phyloP scores from a whole-genome alignment of 2,113 vertebrate genomes.

The Perca schrenkii region DNA sequence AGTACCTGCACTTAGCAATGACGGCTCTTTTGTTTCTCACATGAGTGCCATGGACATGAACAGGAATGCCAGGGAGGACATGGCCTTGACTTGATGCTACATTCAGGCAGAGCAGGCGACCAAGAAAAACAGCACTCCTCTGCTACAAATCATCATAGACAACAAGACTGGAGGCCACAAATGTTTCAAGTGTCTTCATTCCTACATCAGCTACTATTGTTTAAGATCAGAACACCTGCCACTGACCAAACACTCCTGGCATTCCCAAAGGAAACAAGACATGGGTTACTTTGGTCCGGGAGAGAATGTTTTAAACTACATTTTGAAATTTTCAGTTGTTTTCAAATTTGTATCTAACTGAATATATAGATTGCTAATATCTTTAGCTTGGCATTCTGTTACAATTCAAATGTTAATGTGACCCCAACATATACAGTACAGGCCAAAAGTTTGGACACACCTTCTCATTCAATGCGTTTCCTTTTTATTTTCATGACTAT shows the following conservation, averaged over 20 bases:
- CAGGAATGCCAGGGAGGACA: slow-evolving; percentile 13
- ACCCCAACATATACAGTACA: too few species aligned
- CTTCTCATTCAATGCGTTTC: too few species aligned
- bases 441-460: too few species aligned
- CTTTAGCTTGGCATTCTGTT: neutral
- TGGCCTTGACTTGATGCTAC: slow-evolving; percentile 44
- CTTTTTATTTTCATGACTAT: too few species aligned
- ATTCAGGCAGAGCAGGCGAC: neutral
- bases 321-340: neutral
- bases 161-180: slow-evolving; percentile 10
- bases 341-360: too few species aligned
- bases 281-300: neutral
- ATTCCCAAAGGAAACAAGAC: slow-evolving; percentile 13
- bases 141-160: slow-evolving; percentile 42
- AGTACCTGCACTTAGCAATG: neutral
- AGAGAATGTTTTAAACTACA: neutral
- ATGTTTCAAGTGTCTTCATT: slow-evolving; percentile 40
- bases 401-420: neutral
- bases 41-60: neutral
- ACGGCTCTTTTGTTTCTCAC: neutral
- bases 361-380: neutral
- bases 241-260: neutral
- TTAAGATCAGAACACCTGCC: slow-evolving; percentile 38
- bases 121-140: slow-evolving; percentile 20
- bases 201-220: slow-evolving; percentile 40